A percentile compares a stretch with the other conserved stretches of the same genome.
phyloP scores from a whole-genome alignment of 1,140 invertebrate species.

The Prorops nasuta region DNA sequence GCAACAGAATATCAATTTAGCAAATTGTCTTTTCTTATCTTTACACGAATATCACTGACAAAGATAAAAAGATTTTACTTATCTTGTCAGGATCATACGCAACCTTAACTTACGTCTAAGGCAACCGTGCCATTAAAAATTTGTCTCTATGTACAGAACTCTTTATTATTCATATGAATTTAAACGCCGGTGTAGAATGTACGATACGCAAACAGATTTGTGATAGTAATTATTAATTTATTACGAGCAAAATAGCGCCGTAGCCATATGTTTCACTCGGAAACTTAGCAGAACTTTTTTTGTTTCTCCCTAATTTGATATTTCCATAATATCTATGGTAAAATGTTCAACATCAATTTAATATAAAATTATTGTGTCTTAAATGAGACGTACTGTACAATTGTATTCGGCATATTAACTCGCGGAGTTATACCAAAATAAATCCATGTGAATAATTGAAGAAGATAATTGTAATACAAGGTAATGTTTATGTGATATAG shows the following conservation, averaged over 20 bases:
- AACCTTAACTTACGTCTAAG: slow-evolving; percentile 32
- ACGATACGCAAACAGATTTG: slow-evolving; percentile 30
- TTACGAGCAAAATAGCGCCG: slow-evolving; percentile 45
- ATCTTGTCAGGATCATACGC: neutral
- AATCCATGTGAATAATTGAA: slow-evolving; percentile 34
- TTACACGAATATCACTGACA: slow-evolving; percentile 32
- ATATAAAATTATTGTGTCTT: slow-evolving; percentile 40
- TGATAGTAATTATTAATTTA: slow-evolving; percentile 42
- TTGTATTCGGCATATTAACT: slow-evolving; percentile 32
- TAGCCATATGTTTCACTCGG: slow-evolving; percentile 33
- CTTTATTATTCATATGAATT: slow-evolving; percentile 38
- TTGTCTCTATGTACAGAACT: slow-evolving; percentile 36
- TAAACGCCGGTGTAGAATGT: slow-evolving; percentile 33
- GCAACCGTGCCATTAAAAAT: slow-evolving; percentile 35
- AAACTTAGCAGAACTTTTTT: slow-evolving; percentile 26
- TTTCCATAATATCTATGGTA: slow-evolving; percentile 34
- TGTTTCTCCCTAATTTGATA: slow-evolving; percentile 2
- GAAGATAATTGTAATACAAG: slow-evolving; percentile 40
- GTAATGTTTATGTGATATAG: slow-evolving; percentile 46
- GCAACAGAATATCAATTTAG: slow-evolving; percentile 29
- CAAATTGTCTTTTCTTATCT: slow-evolving; percentile 26
- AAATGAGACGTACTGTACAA: slow-evolving; percentile 40
- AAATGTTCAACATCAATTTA: slow-evolving; percentile 41
- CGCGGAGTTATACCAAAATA: slow-evolving; percentile 22
- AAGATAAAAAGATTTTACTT: slow-evolving; percentile 34